Percentiles rank a stretch among this genome's conserved stretches.
Conservation (phyloP, 2,888 invertebrate species). For the Agonopterix subpropinquella region DNA sequence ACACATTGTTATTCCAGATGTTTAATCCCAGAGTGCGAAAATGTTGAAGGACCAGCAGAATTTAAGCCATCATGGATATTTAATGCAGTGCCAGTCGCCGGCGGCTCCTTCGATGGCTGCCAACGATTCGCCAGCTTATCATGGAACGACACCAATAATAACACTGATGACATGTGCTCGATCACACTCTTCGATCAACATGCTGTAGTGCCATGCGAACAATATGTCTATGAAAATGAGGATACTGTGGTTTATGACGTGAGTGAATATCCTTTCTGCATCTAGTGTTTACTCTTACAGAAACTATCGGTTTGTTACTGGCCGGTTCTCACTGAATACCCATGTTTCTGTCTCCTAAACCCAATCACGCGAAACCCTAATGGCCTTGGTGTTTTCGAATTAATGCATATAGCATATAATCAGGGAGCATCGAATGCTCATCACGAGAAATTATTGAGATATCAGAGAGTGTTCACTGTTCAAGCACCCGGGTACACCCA, state of each 20-base stretch:
- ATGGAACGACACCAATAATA: conserved; percentile 17
- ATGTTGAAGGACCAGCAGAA: neutral
- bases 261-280: neutral
- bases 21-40: neutral
- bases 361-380: no score
- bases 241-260: conserved; percentile 56
- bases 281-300: no score
- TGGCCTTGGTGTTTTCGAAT: no score
- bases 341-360: no score
- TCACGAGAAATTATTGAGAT: no score
- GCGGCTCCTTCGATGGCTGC: conserved; percentile 47
- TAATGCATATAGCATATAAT: no score
- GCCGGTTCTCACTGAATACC: neutral
- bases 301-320: neutral
- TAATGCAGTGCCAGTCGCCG: conserved; percentile 40
- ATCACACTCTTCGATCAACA: conserved; percentile 43
- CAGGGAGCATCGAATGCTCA: no score
- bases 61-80: conserved; percentile 44
- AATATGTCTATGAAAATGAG: conserved; percentile 47
- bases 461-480: no score
- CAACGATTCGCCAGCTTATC: conserved; percentile 31
- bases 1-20: neutral
- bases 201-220: conserved; percentile 41
- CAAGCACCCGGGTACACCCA: no score
- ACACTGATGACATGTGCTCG: conserved; percentile 33